Percentiles rank a stretch among this genome's conserved stretches.
phyloP scores from a whole-genome alignment of 2,888 invertebrate species.

The Polylopha cassiicola region DNA sequence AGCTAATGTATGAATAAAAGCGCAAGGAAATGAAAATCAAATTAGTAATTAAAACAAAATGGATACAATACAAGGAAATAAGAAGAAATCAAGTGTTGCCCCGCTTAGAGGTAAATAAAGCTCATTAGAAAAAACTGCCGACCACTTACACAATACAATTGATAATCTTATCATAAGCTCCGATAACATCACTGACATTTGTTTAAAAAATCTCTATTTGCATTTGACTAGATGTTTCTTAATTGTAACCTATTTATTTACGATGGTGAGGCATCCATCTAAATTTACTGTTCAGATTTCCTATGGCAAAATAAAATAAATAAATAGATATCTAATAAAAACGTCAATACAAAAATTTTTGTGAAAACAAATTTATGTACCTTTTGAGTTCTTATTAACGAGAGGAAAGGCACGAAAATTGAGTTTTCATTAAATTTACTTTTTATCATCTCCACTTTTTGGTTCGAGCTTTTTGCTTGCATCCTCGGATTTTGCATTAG shows the following conservation, averaged over 20 bases:
- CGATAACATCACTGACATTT: conserved; percentile 73
- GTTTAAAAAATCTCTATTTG: conserved; percentile 31
- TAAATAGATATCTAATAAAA: conserved; percentile 19
- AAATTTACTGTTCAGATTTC: conserved; percentile 2
- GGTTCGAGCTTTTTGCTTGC: conserved; percentile 41
- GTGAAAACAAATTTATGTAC: conserved; percentile 6
- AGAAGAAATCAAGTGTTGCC: conserved; percentile 38
- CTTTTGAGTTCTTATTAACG: conserved; percentile 7
- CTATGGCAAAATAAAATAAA: conserved; percentile 18
- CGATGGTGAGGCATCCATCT: conserved; percentile 25
- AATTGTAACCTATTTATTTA: conserved; percentile 34
- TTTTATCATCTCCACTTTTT: conserved; percentile 46
- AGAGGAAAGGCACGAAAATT: conserved; percentile 13
- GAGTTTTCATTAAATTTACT: conserved; percentile 30
- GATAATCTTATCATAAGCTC: conserved; percentile 72
- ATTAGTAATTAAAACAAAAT: conserved; percentile 49
- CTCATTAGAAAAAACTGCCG: conserved; percentile 63
- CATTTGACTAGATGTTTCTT: conserved; percentile 58
- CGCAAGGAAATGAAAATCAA: conserved; percentile 44
- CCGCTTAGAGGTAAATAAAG: conserved; percentile 45
- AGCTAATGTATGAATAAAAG: conserved; percentile 43
- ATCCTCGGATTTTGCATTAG: conserved; percentile 44
- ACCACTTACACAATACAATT: conserved; percentile 67
- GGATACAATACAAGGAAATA: conserved; percentile 40
- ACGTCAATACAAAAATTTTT: conserved; percentile 17